phyloP scores from a whole-genome alignment of 1,140 invertebrate genomes.

The Drosophila persimilis region DNA sequence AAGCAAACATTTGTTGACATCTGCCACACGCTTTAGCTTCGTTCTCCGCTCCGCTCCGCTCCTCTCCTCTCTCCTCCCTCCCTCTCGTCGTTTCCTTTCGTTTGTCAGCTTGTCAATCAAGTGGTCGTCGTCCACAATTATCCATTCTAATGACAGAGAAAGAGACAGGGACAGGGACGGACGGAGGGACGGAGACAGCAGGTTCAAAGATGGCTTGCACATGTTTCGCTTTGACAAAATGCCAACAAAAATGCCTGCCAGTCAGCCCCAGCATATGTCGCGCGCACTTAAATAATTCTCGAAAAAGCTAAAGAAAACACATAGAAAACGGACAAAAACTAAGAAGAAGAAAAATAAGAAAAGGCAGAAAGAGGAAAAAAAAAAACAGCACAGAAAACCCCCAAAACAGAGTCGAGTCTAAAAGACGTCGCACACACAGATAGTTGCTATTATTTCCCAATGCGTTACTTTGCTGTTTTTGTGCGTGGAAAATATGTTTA shows the following conservation, averaged over 20 bases:
- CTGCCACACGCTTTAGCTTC: constrained; percentile 60
- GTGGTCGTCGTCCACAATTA: constrained; percentile 67
- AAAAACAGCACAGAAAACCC: constrained; percentile 4
- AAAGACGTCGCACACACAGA: constrained; percentile 47
- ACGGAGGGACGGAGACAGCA: constrained; percentile 22
- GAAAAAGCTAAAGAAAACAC: constrained; percentile 39
- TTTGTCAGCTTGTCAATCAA: constrained; percentile 67
- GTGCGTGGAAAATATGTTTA: constrained; percentile 46
- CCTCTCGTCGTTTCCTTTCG: constrained; percentile 28
- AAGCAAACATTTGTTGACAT: constrained; percentile 74
- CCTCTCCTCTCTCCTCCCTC: background rate
- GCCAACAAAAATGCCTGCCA: constrained; percentile 59
- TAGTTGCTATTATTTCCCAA: constrained; percentile 50
- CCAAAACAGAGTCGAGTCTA: constrained; percentile 3
- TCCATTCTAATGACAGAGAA: constrained; percentile 75
- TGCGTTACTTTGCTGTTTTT: constrained; percentile 12
- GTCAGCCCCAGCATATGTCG: constrained; percentile 46
- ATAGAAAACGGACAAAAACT: constrained; percentile 19
- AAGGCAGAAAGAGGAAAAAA: background rate
- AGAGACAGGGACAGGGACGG: constrained; percentile 41
- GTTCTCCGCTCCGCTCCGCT: constrained; percentile 10
- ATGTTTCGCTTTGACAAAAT: constrained; percentile 75
- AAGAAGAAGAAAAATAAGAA: constrained; percentile 22
- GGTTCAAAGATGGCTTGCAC: constrained; percentile 68
- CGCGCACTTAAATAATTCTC: constrained; percentile 74